These are phyloP conservation scores for Drosophila tripunctata DNA, from an alignment of 2,888 invertebrate genomes.

Conservation along the genomic window DNA sequence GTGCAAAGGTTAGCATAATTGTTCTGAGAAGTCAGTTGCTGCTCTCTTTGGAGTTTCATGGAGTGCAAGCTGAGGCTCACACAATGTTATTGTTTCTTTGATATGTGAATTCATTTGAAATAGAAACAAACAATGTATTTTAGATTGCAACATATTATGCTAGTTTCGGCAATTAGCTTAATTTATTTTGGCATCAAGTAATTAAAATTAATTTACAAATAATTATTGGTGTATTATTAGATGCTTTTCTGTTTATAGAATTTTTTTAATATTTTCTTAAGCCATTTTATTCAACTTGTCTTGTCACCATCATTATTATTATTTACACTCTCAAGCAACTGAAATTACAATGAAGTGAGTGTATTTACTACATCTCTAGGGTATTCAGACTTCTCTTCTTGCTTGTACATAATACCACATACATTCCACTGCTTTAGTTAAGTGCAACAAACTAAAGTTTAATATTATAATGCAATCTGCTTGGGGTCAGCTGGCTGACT, in stretches of 20 bases:
- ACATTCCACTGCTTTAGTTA: background rate
- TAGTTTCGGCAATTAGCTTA: background rate
- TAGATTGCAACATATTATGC: background rate
- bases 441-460: conserved; percentile 11
- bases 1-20: conserved; percentile 37
- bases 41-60: background rate
- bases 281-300: no score
- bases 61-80: no score
- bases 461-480: conserved; percentile 1
- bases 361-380: background rate
- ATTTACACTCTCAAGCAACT: no score
- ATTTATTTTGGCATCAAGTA: background rate
- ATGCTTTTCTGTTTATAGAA: no score
- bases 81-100: no score
- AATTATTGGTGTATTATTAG: background rate
- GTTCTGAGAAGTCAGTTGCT: conserved; percentile 11
- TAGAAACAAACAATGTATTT: background rate
- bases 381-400: background rate
- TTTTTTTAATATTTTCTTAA: no score
- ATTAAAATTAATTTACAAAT: background rate
- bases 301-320: no score
- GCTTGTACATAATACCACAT: no score
- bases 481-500: conserved; percentile 4
- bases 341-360: no score
- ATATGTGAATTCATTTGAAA: no score